A percentile compares a stretch with the other conserved stretches of the same genome.
Evolutionary conservation across 2,797 vertebrate species (phyloP).

Genomic region (Gambusia yucatana): DNA sequence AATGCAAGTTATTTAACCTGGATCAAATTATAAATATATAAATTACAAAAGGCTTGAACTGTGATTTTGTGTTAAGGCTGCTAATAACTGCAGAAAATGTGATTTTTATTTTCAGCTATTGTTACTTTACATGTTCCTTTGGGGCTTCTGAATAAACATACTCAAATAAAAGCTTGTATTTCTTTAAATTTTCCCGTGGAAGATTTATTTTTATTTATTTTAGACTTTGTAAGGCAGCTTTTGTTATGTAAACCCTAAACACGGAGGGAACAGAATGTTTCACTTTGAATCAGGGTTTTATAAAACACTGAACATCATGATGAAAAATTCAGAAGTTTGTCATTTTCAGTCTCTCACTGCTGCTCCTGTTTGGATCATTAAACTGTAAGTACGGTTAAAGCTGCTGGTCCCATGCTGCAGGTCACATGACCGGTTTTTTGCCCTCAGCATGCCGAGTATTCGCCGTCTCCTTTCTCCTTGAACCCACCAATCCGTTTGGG

Average conservation of each 20-base stretch:
- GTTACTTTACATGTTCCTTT: not conserved
- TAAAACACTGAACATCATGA: not conserved
- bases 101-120: not conserved
- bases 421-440: constrained; percentile 58
- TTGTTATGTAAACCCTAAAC: not conserved
- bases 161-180: not conserved
- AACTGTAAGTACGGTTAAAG: constrained; percentile 12
- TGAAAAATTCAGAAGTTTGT: not conserved
- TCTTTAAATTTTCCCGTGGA: not conserved
- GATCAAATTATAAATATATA: not conserved
- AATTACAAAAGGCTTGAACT: not conserved
- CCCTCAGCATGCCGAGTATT: constrained; percentile 21
- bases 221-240: not conserved
- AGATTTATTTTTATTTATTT: not conserved
- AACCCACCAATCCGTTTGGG: constrained; percentile 35
- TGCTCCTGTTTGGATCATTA: constrained; percentile 7
- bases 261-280: not conserved
- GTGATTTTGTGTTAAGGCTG: not conserved
- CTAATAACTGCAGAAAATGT: not conserved
- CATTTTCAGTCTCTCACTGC: not conserved
- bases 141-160: not conserved
- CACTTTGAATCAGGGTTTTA: not conserved
- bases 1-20: not conserved
- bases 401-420: constrained; percentile 35
- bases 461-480: constrained; percentile 23